Conservation (phyloP, 2,797 vertebrate genomes). For the Poecilia velifera region DNA sequence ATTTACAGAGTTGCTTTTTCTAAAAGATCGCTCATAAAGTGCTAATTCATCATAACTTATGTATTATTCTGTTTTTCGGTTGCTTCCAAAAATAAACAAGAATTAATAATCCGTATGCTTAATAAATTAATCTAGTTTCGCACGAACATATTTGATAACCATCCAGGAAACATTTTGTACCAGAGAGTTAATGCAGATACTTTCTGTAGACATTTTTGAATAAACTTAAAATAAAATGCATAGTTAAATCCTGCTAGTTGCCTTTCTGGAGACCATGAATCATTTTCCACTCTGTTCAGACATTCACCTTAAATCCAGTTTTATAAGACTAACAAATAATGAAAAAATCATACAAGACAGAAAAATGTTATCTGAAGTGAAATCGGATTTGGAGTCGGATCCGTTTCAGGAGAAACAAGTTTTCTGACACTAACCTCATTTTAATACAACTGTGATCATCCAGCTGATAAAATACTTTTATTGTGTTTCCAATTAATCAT, state of each 20-base stretch:
- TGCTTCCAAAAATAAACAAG: background rate
- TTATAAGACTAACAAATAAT: conserved; percentile 5
- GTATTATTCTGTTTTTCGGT: background rate
- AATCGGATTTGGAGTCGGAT: background rate
- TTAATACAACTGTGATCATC: background rate
- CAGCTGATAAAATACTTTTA: background rate
- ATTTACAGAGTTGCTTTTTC: background rate
- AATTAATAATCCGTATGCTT: background rate
- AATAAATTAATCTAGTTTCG: background rate
- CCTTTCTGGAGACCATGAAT: background rate
- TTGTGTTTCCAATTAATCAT: background rate
- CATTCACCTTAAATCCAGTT: conserved; percentile 18
- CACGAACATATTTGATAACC: background rate
- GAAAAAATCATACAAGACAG: background rate
- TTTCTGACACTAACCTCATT: background rate
- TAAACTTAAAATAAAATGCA: background rate
- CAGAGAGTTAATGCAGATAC: background rate
- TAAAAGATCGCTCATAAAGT: background rate
- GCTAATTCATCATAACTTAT: background rate
- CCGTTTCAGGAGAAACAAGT: background rate
- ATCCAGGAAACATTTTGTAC: background rate
- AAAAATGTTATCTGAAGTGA: background rate
- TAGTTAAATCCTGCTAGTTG: background rate
- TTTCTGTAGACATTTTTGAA: background rate
- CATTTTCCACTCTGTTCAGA: conserved; percentile 31